phyloP scores from a whole-genome alignment of 2,888 invertebrate species.

The Metallyticus violacea region DNA sequence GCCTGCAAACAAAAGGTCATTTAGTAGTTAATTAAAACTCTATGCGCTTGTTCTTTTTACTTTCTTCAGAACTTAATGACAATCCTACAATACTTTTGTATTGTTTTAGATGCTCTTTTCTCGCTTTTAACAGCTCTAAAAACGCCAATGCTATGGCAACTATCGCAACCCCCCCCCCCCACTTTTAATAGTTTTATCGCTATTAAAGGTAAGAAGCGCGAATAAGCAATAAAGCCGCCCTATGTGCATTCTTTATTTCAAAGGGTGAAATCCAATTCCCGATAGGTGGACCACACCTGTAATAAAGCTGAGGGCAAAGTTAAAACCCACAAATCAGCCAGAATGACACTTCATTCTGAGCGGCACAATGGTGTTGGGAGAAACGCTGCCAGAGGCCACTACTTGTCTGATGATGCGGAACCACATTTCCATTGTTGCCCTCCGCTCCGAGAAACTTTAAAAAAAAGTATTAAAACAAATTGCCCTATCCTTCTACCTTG shows the following conservation, averaged over 20 bases:
- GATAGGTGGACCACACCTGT: constrained; percentile 1
- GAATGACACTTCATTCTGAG: constrained; percentile 20
- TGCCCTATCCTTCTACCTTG: neutral
- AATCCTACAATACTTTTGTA: no score
- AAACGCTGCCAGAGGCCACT: constrained; percentile 7
- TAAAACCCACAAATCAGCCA: constrained; percentile 20
- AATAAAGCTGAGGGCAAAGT: neutral
- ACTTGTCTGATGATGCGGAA: constrained; percentile 4
- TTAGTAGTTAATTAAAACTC: no score
- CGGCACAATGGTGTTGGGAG: neutral
- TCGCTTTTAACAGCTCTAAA: no score
- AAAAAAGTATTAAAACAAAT: constrained; percentile 10
- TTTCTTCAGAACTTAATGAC: no score
- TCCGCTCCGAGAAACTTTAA: neutral
- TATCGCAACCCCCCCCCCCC: no score
- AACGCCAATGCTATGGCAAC: no score
- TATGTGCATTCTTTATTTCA: neutral
- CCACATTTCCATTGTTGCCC: constrained; percentile 12
- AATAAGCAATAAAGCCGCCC: neutral
- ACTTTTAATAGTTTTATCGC: no score
- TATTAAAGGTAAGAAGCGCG: neutral
- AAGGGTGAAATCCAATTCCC: neutral
- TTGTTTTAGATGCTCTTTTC: no score
- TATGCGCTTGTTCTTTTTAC: no score
- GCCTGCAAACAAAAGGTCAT: no score